These are phyloP conservation scores for Dilophus febrilis DNA, from an alignment of 2,888 invertebrate genomes.

Conservation along the genomic window DNA sequence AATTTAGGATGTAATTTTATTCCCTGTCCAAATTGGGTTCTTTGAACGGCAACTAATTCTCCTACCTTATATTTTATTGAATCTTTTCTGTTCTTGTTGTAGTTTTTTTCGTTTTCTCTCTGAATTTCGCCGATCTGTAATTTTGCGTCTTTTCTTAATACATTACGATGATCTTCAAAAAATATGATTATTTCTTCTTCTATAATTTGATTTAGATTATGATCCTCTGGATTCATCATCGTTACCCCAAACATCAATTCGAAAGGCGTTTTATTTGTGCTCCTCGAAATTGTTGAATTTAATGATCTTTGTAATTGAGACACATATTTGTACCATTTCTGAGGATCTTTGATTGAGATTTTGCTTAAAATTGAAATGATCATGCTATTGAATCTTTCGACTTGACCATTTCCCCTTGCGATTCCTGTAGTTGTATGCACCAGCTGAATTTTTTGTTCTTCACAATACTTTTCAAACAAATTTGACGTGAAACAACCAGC, in stretches of 20 bases:
- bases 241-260: neutral
- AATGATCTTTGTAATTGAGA: neutral
- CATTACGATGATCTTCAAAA: neutral
- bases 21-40: too few species aligned
- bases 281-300: conserved; percentile 1
- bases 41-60: too few species aligned
- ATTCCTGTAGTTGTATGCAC: conserved; percentile 10
- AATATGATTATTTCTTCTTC: neutral
- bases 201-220: neutral
- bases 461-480: conserved; percentile 4
- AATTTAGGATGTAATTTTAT: too few species aligned
- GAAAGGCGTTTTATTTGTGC: neutral
- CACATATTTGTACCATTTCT: conserved; percentile 2
- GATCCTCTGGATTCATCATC: neutral
- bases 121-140: too few species aligned
- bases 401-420: conserved; percentile 10
- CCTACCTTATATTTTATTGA: too few species aligned
- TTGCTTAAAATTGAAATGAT: conserved; percentile 8
- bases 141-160: neutral
- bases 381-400: conserved; percentile 8
- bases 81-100: too few species aligned
- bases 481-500: conserved; percentile 11
- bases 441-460: neutral
- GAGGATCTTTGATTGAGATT: neutral
- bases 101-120: too few species aligned